Percentiles rank a stretch among this genome's conserved stretches.
phyloP scores from a whole-genome alignment of 2,888 invertebrate species.

The Papilio gigon region DNA sequence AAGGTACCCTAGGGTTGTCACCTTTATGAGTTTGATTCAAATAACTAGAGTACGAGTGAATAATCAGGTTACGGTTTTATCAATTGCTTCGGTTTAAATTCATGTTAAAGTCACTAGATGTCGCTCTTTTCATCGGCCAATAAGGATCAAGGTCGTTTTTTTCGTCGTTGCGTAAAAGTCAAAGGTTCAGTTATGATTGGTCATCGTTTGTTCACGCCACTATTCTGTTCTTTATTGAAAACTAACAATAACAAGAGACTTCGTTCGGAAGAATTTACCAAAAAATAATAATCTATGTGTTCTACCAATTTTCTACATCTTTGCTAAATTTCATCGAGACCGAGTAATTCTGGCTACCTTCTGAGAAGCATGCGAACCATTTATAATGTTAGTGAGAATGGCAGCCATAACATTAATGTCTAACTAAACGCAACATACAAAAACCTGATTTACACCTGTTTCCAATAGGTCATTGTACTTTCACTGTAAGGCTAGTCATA shows the following conservation, averaged over 20 bases:
- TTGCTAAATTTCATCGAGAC: no score
- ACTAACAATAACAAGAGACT: no score
- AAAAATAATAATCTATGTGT: no score
- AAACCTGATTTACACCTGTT: background rate
- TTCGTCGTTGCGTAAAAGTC: background rate
- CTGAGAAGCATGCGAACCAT: no score
- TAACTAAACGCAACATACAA: background rate
- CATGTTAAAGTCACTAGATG: background rate
- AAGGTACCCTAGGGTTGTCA: background rate
- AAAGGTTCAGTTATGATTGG: background rate
- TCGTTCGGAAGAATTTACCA: no score
- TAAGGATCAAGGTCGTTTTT: background rate
- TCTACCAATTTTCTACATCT: no score
- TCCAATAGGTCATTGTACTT: slow-evolving; percentile 13
- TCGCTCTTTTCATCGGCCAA: background rate
- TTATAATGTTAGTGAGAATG: no score
- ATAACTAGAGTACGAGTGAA: no score
- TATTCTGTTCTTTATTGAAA: background rate
- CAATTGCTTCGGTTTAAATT: no score
- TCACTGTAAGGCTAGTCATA: background rate
- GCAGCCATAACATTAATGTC: no score
- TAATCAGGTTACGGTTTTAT: no score
- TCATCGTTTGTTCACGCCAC: background rate
- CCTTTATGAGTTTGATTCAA: background rate
- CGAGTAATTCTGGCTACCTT: no score